phyloP scores from a whole-genome alignment of 2,888 invertebrate genomes.

The Mystacides longicornis region DNA sequence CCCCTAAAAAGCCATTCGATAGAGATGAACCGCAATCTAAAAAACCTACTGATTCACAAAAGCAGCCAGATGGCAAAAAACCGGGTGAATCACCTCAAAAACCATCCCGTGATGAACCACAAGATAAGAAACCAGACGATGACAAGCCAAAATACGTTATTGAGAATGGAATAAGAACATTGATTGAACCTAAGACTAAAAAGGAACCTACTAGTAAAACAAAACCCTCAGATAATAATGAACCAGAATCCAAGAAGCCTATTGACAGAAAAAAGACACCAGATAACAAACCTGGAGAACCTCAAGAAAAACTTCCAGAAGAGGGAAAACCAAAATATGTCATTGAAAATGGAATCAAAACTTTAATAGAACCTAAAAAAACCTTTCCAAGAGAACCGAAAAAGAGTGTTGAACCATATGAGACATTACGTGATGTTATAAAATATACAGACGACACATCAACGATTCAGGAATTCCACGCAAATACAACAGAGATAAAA shows the following conservation, averaged over 20 bases:
- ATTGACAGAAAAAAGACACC: constrained; percentile 9
- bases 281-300: constrained; percentile 11
- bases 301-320: background rate
- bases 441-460: constrained; percentile 14
- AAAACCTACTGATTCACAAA: no score
- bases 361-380: constrained; percentile 2
- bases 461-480: constrained; percentile 29
- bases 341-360: constrained; percentile 20
- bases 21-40: constrained; percentile 16
- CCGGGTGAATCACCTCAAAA: background rate
- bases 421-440: constrained; percentile 5
- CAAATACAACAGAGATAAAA: constrained; percentile 35
- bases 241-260: constrained; percentile 5
- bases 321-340: constrained; percentile 11
- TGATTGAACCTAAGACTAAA: constrained; percentile 1
- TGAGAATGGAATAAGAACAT: constrained; percentile 23
- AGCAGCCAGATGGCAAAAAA: constrained; percentile 6
- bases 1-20: no score
- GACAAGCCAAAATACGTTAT: constrained; percentile 20
- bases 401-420: constrained; percentile 12
- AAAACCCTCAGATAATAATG: background rate
- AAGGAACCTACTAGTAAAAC: background rate
- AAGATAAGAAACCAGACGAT: constrained; percentile 9
- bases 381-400: background rate
- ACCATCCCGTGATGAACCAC: constrained; percentile 6